Evolutionary conservation across 2,888 invertebrate genomes (phyloP).

Genomic region (Geotrupes spiniger): DNA sequence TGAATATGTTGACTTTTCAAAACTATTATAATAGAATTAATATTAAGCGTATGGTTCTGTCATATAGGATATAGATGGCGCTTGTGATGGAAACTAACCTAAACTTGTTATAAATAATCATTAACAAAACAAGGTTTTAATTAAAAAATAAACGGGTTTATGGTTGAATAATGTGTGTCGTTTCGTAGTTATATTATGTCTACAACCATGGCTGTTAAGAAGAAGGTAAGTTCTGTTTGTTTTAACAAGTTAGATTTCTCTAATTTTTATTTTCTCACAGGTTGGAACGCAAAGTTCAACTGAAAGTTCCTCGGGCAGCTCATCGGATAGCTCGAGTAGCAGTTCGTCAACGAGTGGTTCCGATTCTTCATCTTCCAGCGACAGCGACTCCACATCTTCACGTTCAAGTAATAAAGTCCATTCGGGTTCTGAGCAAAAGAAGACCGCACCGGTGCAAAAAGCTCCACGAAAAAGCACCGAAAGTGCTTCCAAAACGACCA

Average conservation of each 20-base stretch:
- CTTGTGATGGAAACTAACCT: too few relatives aligned
- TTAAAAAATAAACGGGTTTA: too few relatives aligned
- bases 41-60: too few relatives aligned
- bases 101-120: too few relatives aligned
- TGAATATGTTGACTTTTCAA: too few relatives aligned
- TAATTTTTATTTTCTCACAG: slow-evolving; percentile 4
- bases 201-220: slow-evolving; percentile 30
- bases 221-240: slow-evolving; percentile 26
- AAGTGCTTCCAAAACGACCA: slow-evolving; percentile 25
- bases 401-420: slow-evolving; percentile 43
- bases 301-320: slow-evolving; percentile 64
- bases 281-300: slow-evolving; percentile 44
- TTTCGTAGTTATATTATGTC: slow-evolving; percentile 6
- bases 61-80: too few relatives aligned
- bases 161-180: too few relatives aligned
- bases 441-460: slow-evolving; percentile 40
- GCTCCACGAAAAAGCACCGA: slow-evolving; percentile 42
- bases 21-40: too few relatives aligned
- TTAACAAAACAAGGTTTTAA: too few relatives aligned
- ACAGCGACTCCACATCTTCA: slow-evolving; percentile 66
- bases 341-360: slow-evolving; percentile 69
- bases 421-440: slow-evolving; percentile 42
- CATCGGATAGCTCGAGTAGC: slow-evolving; percentile 66
- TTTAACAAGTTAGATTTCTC: background rate
- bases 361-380: slow-evolving; percentile 68